Evolutionary conservation across 2,888 invertebrate genomes (phyloP).

Genomic region (Volucella inflata): DNA sequence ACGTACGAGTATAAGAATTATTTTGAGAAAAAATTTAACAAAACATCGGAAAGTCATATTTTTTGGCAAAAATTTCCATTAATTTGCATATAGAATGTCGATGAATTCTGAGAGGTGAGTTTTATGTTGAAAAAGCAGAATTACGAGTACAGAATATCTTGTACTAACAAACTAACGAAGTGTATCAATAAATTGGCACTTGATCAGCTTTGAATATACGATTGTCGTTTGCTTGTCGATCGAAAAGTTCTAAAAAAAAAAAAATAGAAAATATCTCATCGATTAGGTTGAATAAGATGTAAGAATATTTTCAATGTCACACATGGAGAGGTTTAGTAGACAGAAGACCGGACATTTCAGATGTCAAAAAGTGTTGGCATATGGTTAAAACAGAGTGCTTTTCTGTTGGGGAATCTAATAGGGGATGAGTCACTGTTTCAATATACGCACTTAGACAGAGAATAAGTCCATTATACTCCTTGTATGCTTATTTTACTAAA

Average conservation of each 20-base stretch:
- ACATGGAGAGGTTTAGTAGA: too few species aligned
- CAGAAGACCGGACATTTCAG: too few species aligned
- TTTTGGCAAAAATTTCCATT: constrained; percentile 29
- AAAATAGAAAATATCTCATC: too few species aligned
- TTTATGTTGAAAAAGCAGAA: not conserved
- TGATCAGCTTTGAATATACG: not conserved
- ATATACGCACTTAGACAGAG: too few species aligned
- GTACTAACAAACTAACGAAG: constrained; percentile 17
- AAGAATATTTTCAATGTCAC: constrained; percentile 2
- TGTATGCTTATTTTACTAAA: too few species aligned
- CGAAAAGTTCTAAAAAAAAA: too few species aligned
- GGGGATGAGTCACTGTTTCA: too few species aligned
- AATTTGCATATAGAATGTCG: not conserved
- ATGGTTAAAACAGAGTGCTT: too few species aligned
- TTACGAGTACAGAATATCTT: not conserved
- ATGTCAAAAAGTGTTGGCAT: too few species aligned
- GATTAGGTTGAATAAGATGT: too few species aligned
- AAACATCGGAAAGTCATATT: constrained; percentile 7
- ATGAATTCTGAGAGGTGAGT: not conserved
- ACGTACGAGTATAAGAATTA: constrained; percentile 2
- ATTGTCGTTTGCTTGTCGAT: constrained; percentile 1
- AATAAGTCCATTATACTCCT: too few species aligned
- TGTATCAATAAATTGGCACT: constrained; percentile 50
- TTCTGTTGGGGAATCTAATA: too few species aligned
- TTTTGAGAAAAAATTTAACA: not conserved